These are phyloP conservation scores for Ormyrus labotus DNA, from an alignment of 2,888 invertebrate species.

Conservation along the genomic window DNA sequence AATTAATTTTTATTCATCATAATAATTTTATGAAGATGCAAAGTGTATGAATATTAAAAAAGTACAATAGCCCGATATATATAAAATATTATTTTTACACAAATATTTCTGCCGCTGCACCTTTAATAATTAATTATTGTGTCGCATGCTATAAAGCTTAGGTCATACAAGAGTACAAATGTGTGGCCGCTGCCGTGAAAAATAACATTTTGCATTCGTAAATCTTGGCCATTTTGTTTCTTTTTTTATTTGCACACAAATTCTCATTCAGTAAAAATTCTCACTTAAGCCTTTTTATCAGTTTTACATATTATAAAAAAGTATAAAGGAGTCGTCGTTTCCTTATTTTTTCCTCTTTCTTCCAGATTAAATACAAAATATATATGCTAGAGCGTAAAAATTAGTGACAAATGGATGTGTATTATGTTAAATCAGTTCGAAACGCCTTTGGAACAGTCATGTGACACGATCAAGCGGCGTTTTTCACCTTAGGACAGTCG, in stretches of 20 bases:
- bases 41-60: conserved; percentile 73
- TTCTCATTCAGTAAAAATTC: conserved; percentile 29
- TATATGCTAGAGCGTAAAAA: conserved; percentile 49
- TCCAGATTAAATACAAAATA: conserved; percentile 46
- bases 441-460: conserved; percentile 56
- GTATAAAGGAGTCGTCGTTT: conserved; percentile 48
- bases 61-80: conserved; percentile 75
- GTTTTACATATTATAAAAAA: conserved; percentile 43
- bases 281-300: conserved; percentile 20
- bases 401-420: conserved; percentile 44
- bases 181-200: conserved; percentile 53
- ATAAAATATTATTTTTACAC: conserved; percentile 75
- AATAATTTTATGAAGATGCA: conserved; percentile 72
- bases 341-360: conserved; percentile 37
- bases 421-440: conserved; percentile 21
- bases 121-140: conserved; percentile 58
- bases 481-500: conserved; percentile 43
- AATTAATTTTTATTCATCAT: conserved; percentile 71
- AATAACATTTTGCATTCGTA: conserved; percentile 61
- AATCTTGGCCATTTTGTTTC: conserved; percentile 13
- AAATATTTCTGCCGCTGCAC: conserved; percentile 68
- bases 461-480: conserved; percentile 52
- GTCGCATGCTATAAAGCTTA: conserved; percentile 50
- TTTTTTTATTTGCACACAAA: conserved; percentile 17
- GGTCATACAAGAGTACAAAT: conserved; percentile 50